Evolutionary conservation across 2,113 vertebrate genomes (phyloP), one percentile per base, ranked within the genome.

Genomic region (Rhabdomys dilectus): DNA sequence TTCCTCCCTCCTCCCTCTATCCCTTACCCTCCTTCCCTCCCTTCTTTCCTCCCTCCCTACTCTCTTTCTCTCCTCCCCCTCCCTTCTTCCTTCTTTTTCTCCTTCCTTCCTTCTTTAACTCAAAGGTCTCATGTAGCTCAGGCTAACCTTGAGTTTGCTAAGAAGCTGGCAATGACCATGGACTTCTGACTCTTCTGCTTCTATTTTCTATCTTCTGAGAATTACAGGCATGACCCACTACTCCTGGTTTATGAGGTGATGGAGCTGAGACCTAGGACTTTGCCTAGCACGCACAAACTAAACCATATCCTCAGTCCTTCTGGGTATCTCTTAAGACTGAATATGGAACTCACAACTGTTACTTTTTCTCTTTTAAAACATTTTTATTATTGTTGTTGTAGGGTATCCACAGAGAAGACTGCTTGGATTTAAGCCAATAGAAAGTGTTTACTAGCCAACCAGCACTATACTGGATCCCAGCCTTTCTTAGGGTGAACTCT

Each of bases 1-100:
- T 7, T 16, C 4, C 7, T 16, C 66, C 12, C 1, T 7, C 17
- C 1, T 22, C 17, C 70, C 2, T 39, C 15, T 34, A 6, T 9
- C 15, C 34, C 0, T 4, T 1, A 56, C 29, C 17, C 17, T 48
- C 48, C 31, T 3, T 36, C 77, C 51, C 17, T 56, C 1, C 34
- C 3, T 56, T 8, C 34, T 3, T 36, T 1, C 77, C 8, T 51
- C 26, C 6, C 16, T 51, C 15, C 13, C 7, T 34, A 51, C 11
- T 10, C 21, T 10, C 7, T 8, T 29, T 9, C 45, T 26, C 7
- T 45, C 73, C 73, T 26, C 26, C 39, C 7, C 11, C 6, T 10
- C n/a, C 21, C 17, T 42, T 26, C 48, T 31, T 51, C 5, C 29
- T 5, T 78, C 48, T 48, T 24, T 53, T 5, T 15, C 6, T 51